Evolutionary conservation across 1,140 invertebrate species (phyloP), one percentile per base, ranked within the genome.

Genomic region (Cyphomyrmex costatus): DNA sequence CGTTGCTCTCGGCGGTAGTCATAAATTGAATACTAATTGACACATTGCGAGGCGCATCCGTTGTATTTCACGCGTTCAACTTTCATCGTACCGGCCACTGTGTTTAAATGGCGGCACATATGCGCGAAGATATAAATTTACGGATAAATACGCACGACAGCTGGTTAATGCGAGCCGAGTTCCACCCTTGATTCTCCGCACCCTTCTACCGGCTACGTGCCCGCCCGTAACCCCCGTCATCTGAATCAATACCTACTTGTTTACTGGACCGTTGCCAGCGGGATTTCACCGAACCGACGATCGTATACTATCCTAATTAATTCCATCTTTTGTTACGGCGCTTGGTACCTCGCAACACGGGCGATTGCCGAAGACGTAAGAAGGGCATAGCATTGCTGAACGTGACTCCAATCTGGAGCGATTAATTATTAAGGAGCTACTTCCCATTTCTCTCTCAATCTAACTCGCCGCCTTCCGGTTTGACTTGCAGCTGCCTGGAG

Each of bases 1-100:
- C 74, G 63, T 78, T 87, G 87, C 86, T 89, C 84, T 85, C 82
- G 70, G 46, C 73, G 84, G 58, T 65, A 77, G 87, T 89, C 86
- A 93, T 93, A 92, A 93, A 93, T 93, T 93, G 89, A 93, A 92
- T 93, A 90, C 92, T 93, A 93, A 93, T 93, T 93, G 92, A 93
- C 92, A 92, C 82, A 84, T 68, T 68, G 86, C 86, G 85, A 85
- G 79, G 66, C 88, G 76, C 60, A 36, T 77, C 83, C 74, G 90
- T 91, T 91, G 87, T 93, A 92, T 92, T 92, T 92, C 92, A 92
- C 89, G 80, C 88, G 89, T 89, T 92, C 77, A 92, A 92, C 92
- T 93, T 92, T 92, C 89, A 89, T 91, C 90, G 88, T 78, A 27
- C 78, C 16, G 53, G 53, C 82, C 78, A 70, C 85, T 84, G 86